phyloP scores from a whole-genome alignment of 2,888 invertebrate species.

The Eremobia ochroleuca region DNA sequence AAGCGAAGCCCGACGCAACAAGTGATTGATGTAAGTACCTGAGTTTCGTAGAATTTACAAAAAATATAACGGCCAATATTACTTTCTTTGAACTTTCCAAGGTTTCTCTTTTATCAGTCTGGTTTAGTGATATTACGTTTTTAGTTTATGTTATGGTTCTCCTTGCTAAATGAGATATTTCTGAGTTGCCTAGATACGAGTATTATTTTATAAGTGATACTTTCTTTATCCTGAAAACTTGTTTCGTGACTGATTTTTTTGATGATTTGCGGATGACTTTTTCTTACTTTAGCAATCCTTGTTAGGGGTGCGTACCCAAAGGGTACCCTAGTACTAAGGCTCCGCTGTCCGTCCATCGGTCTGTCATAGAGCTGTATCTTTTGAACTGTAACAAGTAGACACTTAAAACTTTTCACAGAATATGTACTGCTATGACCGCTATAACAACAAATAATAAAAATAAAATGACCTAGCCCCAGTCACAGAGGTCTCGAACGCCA shows the following conservation, averaged over 20 bases:
- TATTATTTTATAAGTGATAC: background rate
- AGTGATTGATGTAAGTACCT: constrained; percentile 48
- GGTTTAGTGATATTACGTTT: constrained; percentile 24
- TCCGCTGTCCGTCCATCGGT: background rate
- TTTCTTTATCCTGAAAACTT: background rate
- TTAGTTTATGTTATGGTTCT: constrained; percentile 14
- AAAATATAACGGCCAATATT: constrained; percentile 28
- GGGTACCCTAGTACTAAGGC: background rate
- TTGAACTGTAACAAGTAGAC: background rate
- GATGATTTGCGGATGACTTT: background rate
- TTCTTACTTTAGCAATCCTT: background rate
- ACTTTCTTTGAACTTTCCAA: constrained; percentile 30
- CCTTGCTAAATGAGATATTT: background rate
- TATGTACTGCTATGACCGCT: background rate
- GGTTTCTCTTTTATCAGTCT: constrained; percentile 22
- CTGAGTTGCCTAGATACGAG: no score
- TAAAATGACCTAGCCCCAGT: background rate
- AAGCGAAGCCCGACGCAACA: constrained; percentile 27
- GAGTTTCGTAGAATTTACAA: constrained; percentile 35
- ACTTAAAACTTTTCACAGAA: background rate
- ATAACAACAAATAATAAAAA: background rate
- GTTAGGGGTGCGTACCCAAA: background rate
- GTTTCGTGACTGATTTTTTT: background rate
- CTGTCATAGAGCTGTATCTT: background rate
- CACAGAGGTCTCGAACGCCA: constrained; percentile 26